Evolutionary conservation across 2,888 invertebrate species (phyloP).

Genomic region (Gastrophysa polygoni): DNA sequence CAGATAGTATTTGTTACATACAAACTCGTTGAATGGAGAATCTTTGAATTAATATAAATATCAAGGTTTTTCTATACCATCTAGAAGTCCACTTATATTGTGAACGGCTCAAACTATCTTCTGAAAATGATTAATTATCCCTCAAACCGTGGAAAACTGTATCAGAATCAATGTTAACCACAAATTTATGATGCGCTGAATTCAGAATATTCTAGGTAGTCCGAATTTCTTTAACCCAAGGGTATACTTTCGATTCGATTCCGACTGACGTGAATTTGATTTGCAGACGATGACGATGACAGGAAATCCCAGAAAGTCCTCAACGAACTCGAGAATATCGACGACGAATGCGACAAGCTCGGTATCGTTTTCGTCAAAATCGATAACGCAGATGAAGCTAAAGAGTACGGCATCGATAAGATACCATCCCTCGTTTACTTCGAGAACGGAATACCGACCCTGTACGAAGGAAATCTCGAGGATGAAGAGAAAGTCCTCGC

Average conservation of each 20-base stretch:
- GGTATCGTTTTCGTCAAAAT: constrained; percentile 93
- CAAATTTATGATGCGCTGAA: no score
- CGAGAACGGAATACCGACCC: constrained; percentile 74
- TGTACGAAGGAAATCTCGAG: constrained; percentile 84
- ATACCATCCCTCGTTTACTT: constrained; percentile 85
- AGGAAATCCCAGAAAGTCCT: constrained; percentile 84
- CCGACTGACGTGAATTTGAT: neutral
- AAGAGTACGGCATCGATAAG: constrained; percentile 89
- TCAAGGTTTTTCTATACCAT: no score
- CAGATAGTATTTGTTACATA: no score
- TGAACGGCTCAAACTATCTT: no score
- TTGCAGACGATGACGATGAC: constrained; percentile 85
- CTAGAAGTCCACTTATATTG: no score
- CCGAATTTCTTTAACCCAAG: no score
- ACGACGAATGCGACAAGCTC: constrained; percentile 88
- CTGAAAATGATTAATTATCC: no score
- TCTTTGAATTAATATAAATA: no score
- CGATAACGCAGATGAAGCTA: constrained; percentile 87
- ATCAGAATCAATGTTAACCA: no score
- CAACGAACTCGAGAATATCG: constrained; percentile 90
- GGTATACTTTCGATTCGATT: neutral
- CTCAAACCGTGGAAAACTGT: no score
- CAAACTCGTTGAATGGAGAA: no score
- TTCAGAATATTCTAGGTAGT: no score
- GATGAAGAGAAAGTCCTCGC: constrained; percentile 87